Evolutionary conservation across 2,113 vertebrate species (phyloP), one percentile per base, ranked within the genome.

Genomic region (Myotis lucifugus): DNA sequence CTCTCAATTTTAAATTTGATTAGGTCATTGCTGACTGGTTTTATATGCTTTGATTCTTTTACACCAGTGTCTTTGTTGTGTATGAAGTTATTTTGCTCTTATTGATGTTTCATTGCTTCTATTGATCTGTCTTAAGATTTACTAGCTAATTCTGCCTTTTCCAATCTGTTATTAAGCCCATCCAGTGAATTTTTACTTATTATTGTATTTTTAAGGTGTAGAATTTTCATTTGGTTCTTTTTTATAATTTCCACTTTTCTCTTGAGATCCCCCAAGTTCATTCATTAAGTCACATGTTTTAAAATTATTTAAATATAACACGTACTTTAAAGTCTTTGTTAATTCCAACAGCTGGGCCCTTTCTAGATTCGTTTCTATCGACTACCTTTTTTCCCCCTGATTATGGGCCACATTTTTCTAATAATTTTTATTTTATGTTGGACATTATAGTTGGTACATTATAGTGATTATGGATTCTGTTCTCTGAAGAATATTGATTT

Each of bases 171-270:
- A 8, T 81, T 83, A 83, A 93, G 52, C 29, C 40, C 4, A 42
- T 34, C 66, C 2, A 2, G 15, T 86, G 82, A 81, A 76, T 83
- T 87, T 93, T 85, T 94, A 85, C 93, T 88, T 73, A n/a, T 73
- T 81, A 52, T 56, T 79, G 2, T 73, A 69, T 88, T 81, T 89
- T 94, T 92, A 42, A 76, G 5, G 46, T 95, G 25, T 48, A 93
- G 10, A 17, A 72, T 85, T 89, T 54, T 34, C 59, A 59, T 90
- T 76, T 92, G n/a, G 46, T 19, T 89, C 23, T 85, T 72, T 94
- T 90, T 81, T 37, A 89, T 59, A 59, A 67, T 52, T 89, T 92
- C 23, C 17, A 50, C 27, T 70, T 92, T 23, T 81, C 77, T 94
- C 6, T 42, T 29, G n/a, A 72, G 77, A 78, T 29, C 15, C 25